Base-by-base conservation (phyloP, 2,888 invertebrate genomes). In the Pherbina coryleti region DNA sequence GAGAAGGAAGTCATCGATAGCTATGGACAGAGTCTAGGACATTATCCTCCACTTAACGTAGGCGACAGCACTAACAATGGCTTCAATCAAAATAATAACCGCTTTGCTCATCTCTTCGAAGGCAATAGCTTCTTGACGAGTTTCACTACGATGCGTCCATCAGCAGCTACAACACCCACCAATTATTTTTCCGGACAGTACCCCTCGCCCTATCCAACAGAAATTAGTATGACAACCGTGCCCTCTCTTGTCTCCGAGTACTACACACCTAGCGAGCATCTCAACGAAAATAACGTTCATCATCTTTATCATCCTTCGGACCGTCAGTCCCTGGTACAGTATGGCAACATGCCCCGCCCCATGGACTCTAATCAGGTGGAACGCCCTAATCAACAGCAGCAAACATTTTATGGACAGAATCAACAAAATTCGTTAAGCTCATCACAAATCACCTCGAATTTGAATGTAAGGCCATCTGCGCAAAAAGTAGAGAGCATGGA, bases 211-310 rank as follows among this genome's bases (percentile, higher is more conserved):
- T 86, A 82, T 66, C 79, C 83, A 34, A 82, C 81, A 3, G 85
- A 85, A n/a, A 82, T 82, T 28, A 79, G 80, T 0, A 75, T 82
- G 44, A 83, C 85, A 7, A 84, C 79, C 0, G 49, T 70, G 14
- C 80, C 84, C 2, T 83, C 83, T 8, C 86, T 85, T 0, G 84
- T 88, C 3, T 82, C 85, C 4, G 82, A 83, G 25, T 87, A 83
- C 72, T 89, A 87, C 62, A 89, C 89, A 1, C 86, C 88, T 1
- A 89, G 86, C 81, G 88, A 88, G 1, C 89, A 89, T 82, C 84
- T 89, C 2, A 84, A 85, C 31, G 86, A 88, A 34, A 80, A 86
- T 2, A 89, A 89, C 80, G 88, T 85, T 5, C 88, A 90, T 76
- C 82, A 82, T 3, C 82, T 88, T 0, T 88, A 87, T 71, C 84